phyloP scores from a whole-genome alignment of 2,113 vertebrate species.

The Equus quagga region DNA sequence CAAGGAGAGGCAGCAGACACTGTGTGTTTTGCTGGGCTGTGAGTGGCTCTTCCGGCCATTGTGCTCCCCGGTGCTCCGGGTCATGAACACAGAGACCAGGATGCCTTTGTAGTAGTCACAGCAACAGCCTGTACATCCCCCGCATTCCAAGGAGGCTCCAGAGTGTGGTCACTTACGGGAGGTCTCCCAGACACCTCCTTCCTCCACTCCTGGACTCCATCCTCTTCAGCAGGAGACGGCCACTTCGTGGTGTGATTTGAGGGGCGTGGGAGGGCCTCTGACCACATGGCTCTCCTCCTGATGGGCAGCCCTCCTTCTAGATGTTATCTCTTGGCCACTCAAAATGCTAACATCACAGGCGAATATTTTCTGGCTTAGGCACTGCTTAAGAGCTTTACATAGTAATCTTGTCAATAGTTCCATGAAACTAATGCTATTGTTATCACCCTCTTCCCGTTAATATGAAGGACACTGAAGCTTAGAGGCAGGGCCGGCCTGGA shows the following conservation, averaged over 20 bases:
- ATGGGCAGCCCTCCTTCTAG: neutral
- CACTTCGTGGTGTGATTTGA: neutral
- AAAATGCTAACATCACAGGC: neutral
- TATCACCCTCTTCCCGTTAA: neutral
- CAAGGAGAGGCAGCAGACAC: neutral
- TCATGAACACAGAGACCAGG: constrained; percentile 56
- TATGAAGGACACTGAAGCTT: neutral
- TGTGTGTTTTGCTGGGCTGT: neutral
- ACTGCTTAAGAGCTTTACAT: neutral
- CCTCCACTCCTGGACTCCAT: neutral
- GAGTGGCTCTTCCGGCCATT: constrained; percentile 76
- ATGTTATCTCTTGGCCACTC: neutral
- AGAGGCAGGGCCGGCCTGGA: neutral
- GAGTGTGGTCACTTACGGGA: neutral
- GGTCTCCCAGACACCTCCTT: neutral
- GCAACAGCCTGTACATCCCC: constrained; percentile 71
- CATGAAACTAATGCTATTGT: neutral
- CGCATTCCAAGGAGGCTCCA: constrained; percentile 9
- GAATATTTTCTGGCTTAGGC: neutral
- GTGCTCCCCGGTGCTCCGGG: neutral
- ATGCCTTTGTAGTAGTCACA: constrained; percentile 53
- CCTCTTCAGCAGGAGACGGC: neutral
- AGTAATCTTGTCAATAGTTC: neutral
- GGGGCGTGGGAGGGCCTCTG: neutral
- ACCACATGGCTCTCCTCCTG: neutral